Base-by-base conservation (phyloP, 92 coral and sea anemone species). In the Pocillopora grandis region DNA sequence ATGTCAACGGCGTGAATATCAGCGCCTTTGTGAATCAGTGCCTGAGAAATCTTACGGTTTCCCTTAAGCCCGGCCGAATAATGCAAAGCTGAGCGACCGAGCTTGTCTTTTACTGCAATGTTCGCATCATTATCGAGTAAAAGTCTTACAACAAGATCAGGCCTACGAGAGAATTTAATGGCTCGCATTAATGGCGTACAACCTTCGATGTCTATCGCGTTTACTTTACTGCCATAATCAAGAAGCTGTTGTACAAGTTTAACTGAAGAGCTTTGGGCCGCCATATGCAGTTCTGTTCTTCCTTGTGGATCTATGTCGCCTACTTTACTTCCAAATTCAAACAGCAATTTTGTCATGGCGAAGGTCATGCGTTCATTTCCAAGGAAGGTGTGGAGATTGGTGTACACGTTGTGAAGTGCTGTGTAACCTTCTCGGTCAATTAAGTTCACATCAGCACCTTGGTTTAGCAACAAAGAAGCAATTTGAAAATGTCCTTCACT, bases 51-150 rank as follows among this genome's bases (percentile, higher is more conserved):
- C 49, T 84, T 80, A n/a, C 91, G 82, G 58, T 90, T 88, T 18
- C 94, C 97, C 52, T 82, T 89, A 27, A 91, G 20, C 21, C 97
- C 97, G 0, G 97, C 97, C 9, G 97, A 84, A 65, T 91, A 91
- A 71, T 93, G 97, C 56, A 93, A 80, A 19, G 97, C 86, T 0
- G 94, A 83, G 23, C 88, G 88, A 7, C 91, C 89, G 31, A 68
- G 85, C 2, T 57, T 80, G 71, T 91, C 90, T 59, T 84, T 66
- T 3, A 74, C 66, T 11, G 36, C 62, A 12, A 84, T 77, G 82
- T 93, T 88, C 14, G 94, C 90, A 61, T 91, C 90, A 71, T 85
- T 70, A 72, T 82, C 87, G 64, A 93, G 81, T 35, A 93, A 81
- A 2, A 84, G 42, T 73, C 76, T 82, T 36, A 86, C 86, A 33